A percentile compares a stretch with the other conserved stretches of the same genome.
Evolutionary conservation across 2,888 invertebrate genomes (phyloP).

Genomic region (Helicoverpa assulta): DNA sequence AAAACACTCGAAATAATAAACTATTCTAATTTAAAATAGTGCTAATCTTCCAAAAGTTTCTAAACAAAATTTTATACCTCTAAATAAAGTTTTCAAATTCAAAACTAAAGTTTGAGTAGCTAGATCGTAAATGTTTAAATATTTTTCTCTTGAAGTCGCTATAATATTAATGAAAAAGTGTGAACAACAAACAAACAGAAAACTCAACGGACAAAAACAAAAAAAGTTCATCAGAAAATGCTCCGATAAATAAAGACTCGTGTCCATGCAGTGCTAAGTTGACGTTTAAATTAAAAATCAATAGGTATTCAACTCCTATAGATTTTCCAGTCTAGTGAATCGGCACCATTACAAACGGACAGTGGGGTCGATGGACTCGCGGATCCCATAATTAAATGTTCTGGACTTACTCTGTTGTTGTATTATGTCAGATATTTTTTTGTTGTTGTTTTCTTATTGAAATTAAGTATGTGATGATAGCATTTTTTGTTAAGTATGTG

Average conservation of each 20-base stretch:
- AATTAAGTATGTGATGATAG: too few relatives aligned
- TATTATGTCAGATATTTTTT: background rate
- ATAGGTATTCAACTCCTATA: slow-evolving; percentile 74
- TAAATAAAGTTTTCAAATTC: slow-evolving; percentile 13
- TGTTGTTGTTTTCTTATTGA: background rate
- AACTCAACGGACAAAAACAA: background rate
- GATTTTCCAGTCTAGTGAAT: slow-evolving; percentile 81
- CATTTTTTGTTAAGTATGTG: too few relatives aligned
- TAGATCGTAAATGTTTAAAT: background rate
- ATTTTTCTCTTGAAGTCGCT: background rate
- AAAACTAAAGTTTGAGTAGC: background rate
- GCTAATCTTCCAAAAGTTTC: background rate
- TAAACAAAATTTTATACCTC: background rate
- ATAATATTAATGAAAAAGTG: slow-evolving; percentile 30
- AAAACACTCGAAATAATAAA: background rate
- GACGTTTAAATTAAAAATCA: slow-evolving; percentile 79
- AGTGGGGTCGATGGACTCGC: slow-evolving; percentile 70
- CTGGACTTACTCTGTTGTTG: slow-evolving; percentile 18
- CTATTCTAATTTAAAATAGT: background rate
- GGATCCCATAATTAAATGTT: slow-evolving; percentile 51
- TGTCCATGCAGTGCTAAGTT: slow-evolving; percentile 34
- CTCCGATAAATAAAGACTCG: slow-evolving; percentile 4
- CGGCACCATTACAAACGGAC: slow-evolving; percentile 74
- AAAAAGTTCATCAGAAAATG: background rate
- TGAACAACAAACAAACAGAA: background rate